phyloP scores from a whole-genome alignment of 2,888 invertebrate species.

The Dolomedes plantarius region DNA sequence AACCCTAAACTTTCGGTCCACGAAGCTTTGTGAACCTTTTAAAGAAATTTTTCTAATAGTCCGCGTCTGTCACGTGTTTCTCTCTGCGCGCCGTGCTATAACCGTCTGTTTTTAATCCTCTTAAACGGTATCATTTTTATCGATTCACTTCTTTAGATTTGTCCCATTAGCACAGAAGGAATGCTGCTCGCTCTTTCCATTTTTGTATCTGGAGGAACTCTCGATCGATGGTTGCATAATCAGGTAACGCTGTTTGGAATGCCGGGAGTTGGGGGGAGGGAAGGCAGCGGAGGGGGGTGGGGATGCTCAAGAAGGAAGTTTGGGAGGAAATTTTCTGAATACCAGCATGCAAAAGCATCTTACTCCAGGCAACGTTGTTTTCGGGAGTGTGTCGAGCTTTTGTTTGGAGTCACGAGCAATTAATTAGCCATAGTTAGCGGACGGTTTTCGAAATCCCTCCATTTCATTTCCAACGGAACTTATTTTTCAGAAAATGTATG shows the following conservation, averaged over 20 bases:
- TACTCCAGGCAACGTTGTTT: no score
- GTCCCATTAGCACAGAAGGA: slow-evolving; percentile 6
- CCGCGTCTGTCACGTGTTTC: no score
- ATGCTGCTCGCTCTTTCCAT: neutral
- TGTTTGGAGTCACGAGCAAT: no score
- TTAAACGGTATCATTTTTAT: slow-evolving; percentile 6
- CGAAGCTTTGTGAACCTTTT: no score
- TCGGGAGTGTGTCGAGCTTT: no score
- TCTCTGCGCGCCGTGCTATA: no score
- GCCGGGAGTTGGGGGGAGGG: neutral
- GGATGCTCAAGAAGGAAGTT: neutral
- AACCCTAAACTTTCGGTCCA: no score
- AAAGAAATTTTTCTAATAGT: no score
- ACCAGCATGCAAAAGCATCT: neutral
- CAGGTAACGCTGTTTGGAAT: slow-evolving; percentile 1
- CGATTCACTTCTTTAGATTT: neutral
- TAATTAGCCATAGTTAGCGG: no score
- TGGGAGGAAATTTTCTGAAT: neutral
- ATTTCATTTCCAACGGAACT: no score
- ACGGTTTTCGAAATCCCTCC: no score
- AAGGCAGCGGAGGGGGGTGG: neutral
- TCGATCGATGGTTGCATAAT: neutral
- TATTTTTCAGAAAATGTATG: no score
- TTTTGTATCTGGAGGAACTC: neutral
- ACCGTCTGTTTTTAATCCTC: neutral